Percentiles rank a stretch among this genome's conserved stretches.
Conservation (phyloP, 2,888 invertebrate genomes). For the Drosophila hamatofila region DNA sequence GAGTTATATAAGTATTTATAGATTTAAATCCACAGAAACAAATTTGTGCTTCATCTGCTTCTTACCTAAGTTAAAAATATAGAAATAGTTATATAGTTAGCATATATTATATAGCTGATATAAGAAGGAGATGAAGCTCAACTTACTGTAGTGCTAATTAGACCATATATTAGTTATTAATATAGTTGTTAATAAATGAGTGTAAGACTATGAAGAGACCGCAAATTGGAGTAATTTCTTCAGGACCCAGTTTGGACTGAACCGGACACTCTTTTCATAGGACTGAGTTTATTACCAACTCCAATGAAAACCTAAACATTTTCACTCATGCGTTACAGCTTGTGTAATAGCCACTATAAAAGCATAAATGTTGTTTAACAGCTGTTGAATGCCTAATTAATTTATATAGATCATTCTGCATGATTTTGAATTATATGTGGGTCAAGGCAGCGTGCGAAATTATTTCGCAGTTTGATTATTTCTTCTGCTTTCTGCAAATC, state of each 20-base stretch:
- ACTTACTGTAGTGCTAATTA: background rate
- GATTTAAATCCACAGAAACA: background rate
- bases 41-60: background rate
- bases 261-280: too few relatives aligned
- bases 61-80: background rate
- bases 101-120: background rate
- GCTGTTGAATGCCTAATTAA: slow-evolving; percentile 36
- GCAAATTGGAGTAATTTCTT: too few relatives aligned
- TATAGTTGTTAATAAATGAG: too few relatives aligned
- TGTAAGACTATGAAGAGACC: too few relatives aligned
- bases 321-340: background rate
- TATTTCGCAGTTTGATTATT: slow-evolving; percentile 19
- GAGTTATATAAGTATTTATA: background rate
- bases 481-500: slow-evolving; percentile 48
- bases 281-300: too few relatives aligned
- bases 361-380: slow-evolving; percentile 28
- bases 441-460: slow-evolving; percentile 49
- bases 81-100: background rate
- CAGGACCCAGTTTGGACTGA: too few relatives aligned
- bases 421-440: slow-evolving; percentile 27
- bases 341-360: background rate
- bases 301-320: background rate
- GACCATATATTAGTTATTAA: background rate
- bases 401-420: slow-evolving; percentile 43
- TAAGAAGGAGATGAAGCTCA: background rate